Evolutionary conservation across 2,113 vertebrate genomes (phyloP), one percentile per base, ranked within the genome.

Genomic region (Engystomops pustulosus): DNA sequence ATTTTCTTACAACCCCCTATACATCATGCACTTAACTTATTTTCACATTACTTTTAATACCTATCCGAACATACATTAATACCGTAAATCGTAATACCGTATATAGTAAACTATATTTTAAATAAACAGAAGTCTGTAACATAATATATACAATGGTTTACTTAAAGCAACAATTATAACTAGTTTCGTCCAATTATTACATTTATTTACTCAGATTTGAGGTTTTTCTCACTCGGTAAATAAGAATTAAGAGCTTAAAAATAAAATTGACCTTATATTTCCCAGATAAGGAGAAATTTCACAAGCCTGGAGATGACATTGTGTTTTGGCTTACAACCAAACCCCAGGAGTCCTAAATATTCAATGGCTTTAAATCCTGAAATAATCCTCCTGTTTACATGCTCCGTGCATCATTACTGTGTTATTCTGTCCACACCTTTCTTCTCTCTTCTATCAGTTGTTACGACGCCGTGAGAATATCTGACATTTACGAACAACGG

Each of bases 291-390:
- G 30, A 20, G 41, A 55, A 38, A 36, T 17, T 38, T 76, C 25
- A 30, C 44, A 45, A 27, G 6, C 17, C 25, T 27, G 45, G 36
- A 20, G 17, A 76, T 76, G 53, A 55, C 47, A 20, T 55, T 34
- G 27, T 55, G n/a, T n/a, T 36, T 36, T 77, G 74, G 51, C 74
- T 23, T 23, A 11, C 4, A 8, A 36, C 53, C 74, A 77, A 79
- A 80, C 62, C 62, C 79, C 79, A 80, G 79, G 79, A 69, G 65
- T 23, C 30, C 44, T 51, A 69, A 32, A 80, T 80, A 49, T 65
- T 60, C 41, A 60, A 45, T 65, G 62, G 32, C 44, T 69, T 34
- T 47, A 65, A 47, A 30, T 80, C 79, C 67, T 23, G 25, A 55
- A 70, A 11, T 51, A 70, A 80, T 70, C 49, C 45, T 70, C 34